These are phyloP conservation scores for Scophthalmus maximus DNA, from an alignment of 2,113 vertebrate species.

Conservation along the genomic window DNA sequence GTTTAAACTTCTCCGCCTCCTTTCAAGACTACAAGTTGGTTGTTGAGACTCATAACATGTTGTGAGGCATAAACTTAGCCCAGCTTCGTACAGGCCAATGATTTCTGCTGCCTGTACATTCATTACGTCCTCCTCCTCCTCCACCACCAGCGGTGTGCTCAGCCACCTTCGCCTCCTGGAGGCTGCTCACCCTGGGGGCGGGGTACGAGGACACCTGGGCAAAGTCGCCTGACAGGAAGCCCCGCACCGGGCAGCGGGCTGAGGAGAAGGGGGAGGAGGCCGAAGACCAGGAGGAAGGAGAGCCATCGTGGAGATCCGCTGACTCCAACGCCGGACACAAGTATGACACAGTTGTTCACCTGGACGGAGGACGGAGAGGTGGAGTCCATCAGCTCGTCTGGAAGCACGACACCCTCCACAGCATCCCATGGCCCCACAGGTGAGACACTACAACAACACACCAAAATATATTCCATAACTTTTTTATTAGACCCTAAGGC, in stretches of 20 bases:
- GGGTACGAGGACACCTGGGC: constrained; percentile 79
- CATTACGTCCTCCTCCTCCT: neutral
- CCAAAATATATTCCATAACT: neutral
- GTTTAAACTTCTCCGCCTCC: no score
- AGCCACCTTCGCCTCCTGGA: constrained; percentile 77
- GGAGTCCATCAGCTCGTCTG: constrained; percentile 48
- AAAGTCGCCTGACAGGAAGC: constrained; percentile 38
- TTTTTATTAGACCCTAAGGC: no score
- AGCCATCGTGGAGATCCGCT: constrained; percentile 4
- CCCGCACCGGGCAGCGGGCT: neutral
- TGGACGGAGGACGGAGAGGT: constrained; percentile 38
- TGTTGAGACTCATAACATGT: no score
- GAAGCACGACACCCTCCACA: constrained; percentile 63
- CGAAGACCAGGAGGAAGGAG: neutral
- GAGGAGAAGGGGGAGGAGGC: neutral
- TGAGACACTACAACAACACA: constrained; percentile 40
- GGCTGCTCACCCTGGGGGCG: constrained; percentile 80
- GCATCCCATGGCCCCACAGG: constrained; percentile 50
- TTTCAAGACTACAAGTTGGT: no score
- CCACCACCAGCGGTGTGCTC: constrained; percentile 69
- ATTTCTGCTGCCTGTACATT: neutral
- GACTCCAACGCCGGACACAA: neutral
- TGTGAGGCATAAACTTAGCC: no score
- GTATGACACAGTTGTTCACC: constrained; percentile 52
- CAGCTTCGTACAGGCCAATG: no score